Conservation (phyloP, 1,140 invertebrate species). For the Hylyphantes graminicola region DNA sequence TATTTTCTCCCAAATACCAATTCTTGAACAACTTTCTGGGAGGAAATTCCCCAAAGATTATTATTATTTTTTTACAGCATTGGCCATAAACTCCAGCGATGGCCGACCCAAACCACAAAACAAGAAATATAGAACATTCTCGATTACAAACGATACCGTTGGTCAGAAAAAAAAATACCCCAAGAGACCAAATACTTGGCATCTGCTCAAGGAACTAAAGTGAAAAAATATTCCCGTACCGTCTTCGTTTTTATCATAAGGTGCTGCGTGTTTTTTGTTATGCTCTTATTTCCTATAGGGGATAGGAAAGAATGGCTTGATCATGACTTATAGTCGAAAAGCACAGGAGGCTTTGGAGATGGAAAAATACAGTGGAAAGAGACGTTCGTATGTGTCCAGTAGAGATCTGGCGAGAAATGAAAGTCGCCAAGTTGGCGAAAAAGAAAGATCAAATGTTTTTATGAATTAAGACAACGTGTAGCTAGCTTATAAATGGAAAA, state of each 20-base stretch:
- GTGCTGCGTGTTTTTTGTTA: constrained; percentile 7
- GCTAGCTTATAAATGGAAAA: too few relatives aligned
- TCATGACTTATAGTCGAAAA: constrained; percentile 48
- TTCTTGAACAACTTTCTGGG: too few relatives aligned
- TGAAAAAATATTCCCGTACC: constrained; percentile 46
- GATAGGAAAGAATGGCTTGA: constrained; percentile 30
- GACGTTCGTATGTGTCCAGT: constrained; percentile 34
- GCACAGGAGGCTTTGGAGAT: constrained; percentile 42
- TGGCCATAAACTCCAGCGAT: too few relatives aligned
- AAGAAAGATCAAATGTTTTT: too few relatives aligned
- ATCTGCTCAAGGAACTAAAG: constrained; percentile 47
- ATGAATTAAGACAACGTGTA: too few relatives aligned
- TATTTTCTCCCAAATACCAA: too few relatives aligned
- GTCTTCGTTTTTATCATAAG: constrained; percentile 12
- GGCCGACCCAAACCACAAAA: too few relatives aligned
- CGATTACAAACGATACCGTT: too few relatives aligned
- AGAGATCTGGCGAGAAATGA: not conserved
- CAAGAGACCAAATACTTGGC: constrained; percentile 34
- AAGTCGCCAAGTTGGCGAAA: not conserved
- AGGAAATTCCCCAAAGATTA: too few relatives aligned
- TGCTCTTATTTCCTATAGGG: not conserved
- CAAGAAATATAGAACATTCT: too few relatives aligned
- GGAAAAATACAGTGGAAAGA: constrained; percentile 43
- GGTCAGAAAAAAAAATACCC: not conserved
- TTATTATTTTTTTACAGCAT: too few relatives aligned